phyloP scores from a whole-genome alignment of 2,888 invertebrate genomes.

The Serripes groenlandicus region DNA sequence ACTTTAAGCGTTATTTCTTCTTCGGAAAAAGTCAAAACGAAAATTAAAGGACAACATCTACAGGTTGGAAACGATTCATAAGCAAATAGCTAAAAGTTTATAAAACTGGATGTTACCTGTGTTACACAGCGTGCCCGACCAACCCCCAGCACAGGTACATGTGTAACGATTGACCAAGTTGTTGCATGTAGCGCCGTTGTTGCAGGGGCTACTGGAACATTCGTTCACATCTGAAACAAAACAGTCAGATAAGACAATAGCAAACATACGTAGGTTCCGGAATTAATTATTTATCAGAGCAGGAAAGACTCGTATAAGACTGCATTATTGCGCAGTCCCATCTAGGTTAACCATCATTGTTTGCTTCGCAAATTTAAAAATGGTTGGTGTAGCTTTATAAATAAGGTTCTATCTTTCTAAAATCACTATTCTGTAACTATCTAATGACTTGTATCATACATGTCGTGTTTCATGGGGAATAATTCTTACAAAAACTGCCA shows the following conservation, averaged over 20 bases:
- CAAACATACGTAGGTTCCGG: background rate
- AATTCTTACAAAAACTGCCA: too few species aligned
- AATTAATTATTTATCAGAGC: background rate
- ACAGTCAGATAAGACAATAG: background rate
- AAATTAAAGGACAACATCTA: too few species aligned
- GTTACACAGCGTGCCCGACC: background rate
- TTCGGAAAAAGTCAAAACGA: too few species aligned
- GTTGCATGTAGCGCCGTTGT: constrained; percentile 12
- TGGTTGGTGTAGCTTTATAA: background rate
- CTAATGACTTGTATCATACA: background rate
- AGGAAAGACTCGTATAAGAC: background rate
- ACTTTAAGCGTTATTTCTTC: too few species aligned
- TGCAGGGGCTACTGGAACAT: constrained; percentile 17
- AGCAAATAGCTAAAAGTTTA: too few species aligned
- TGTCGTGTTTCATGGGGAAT: too few species aligned
- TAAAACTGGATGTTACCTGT: too few species aligned
- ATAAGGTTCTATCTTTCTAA: background rate
- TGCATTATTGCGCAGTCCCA: too few species aligned
- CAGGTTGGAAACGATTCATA: too few species aligned
- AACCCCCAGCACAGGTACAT: constrained; percentile 6
- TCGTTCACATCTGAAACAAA: constrained; percentile 4
- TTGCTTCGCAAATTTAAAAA: too few species aligned
- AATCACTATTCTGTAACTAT: background rate
- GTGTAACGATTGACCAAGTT: background rate
- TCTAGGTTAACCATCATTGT: too few species aligned